phyloP scores from a whole-genome alignment of 2,797 vertebrate species.

The Chiloscyllium punctatum region DNA sequence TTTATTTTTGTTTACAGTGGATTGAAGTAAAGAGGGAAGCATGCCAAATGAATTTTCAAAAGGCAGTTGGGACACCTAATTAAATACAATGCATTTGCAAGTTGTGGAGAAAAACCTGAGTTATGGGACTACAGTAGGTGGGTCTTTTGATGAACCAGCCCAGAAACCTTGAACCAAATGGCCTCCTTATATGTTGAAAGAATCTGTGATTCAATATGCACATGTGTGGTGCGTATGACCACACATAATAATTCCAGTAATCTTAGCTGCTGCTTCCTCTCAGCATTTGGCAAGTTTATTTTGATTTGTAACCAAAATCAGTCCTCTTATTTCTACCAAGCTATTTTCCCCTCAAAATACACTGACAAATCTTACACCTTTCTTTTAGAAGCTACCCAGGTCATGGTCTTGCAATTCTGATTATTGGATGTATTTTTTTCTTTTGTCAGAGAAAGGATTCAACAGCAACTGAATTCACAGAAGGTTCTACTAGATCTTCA shows the following conservation, averaged over 20 bases:
- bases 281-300: background rate
- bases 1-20: background rate
- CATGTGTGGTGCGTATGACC: background rate
- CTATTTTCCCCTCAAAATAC: background rate
- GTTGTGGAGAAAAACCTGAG: background rate
- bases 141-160: background rate
- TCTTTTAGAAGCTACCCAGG: background rate
- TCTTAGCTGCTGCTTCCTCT: background rate
- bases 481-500: conserved; percentile 27
- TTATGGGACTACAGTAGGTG: background rate
- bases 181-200: background rate
- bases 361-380: background rate
- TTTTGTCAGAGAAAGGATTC: conserved; percentile 39
- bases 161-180: background rate
- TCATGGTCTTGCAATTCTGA: background rate
- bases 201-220: background rate
- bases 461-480: background rate
- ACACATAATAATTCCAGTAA: background rate
- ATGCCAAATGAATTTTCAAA: background rate
- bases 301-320: background rate
- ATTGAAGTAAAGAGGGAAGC: background rate
- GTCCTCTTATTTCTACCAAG: background rate
- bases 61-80: background rate
- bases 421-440: conserved; percentile 9
- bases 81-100: background rate